A percentile compares a stretch with the other conserved stretches of the same genome.
Evolutionary conservation across 2,888 invertebrate species (phyloP).

Genomic region (Zhuqinia jingwanae): DNA sequence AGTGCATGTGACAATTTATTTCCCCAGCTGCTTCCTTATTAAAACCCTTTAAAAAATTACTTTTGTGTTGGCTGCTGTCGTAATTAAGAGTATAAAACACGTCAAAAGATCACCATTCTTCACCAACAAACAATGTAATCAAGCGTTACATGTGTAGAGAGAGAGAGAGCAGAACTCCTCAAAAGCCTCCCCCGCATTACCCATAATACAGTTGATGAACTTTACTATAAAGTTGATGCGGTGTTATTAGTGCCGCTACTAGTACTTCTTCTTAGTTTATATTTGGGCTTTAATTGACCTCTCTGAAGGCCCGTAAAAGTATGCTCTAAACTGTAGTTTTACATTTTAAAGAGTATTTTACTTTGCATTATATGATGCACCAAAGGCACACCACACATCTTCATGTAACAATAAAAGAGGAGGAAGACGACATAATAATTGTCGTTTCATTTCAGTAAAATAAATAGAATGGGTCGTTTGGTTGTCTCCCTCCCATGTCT

Average conservation of each 20-base stretch:
- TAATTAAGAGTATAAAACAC: conserved; percentile 39
- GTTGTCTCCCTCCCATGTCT: no score
- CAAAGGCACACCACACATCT: no score
- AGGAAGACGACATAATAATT: conserved; percentile 34
- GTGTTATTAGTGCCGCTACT: no score
- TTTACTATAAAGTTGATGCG: conserved; percentile 13
- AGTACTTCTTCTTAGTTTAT: conserved; percentile 26
- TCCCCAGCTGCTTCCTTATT: conserved; percentile 40
- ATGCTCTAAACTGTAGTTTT: conserved; percentile 35
- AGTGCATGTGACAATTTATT: conserved; percentile 14
- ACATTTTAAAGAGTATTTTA: not conserved
- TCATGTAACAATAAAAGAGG: conserved; percentile 33
- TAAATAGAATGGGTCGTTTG: conserved; percentile 51
- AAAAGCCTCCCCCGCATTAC: not conserved
- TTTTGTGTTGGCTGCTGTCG: no score
- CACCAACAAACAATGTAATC: not conserved
- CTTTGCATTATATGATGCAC: no score
- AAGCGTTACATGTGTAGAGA: not conserved
- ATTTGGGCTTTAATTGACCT: conserved; percentile 54
- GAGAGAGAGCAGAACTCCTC: not conserved
- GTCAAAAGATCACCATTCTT: not conserved
- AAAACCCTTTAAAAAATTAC: conserved; percentile 30
- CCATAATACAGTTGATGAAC: not conserved
- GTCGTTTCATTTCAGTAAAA: conserved; percentile 44
- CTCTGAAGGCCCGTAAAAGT: conserved; percentile 56